Percentiles rank a stretch among this genome's conserved stretches.
Evolutionary conservation across 2,888 invertebrate species (phyloP).

Genomic region (Nudaria mundana): DNA sequence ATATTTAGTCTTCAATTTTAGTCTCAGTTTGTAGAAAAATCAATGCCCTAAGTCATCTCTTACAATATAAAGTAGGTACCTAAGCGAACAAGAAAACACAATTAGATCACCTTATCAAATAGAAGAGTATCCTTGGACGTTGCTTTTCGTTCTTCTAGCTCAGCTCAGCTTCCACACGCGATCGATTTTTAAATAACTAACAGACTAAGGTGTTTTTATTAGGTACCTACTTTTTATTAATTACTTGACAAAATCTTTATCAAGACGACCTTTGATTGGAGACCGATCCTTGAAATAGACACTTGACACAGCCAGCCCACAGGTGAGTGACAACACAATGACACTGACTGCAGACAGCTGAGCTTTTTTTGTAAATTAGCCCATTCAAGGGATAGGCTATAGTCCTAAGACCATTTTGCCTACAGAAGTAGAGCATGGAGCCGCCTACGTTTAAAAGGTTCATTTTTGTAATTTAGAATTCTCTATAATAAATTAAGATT

Average conservation of each 20-base stretch:
- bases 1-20: too few species aligned
- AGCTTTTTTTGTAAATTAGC: too few species aligned
- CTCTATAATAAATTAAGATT: too few species aligned
- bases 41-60: constrained; percentile 43
- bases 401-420: too few species aligned
- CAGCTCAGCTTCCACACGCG: constrained; percentile 33
- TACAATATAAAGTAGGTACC: constrained; percentile 14
- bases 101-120: constrained; percentile 25
- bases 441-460: too few species aligned
- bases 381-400: too few species aligned
- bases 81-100: constrained; percentile 12
- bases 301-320: constrained; percentile 15
- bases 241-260: constrained; percentile 22
- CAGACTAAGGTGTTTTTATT: constrained; percentile 29
- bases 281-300: constrained; percentile 19
- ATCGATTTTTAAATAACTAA: constrained; percentile 41
- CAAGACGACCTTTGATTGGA: constrained; percentile 24
- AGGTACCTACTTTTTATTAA: neutral
- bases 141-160: too few species aligned
- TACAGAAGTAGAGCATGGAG: too few species aligned
- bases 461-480: too few species aligned
- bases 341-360: too few species aligned
- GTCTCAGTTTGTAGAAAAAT: constrained; percentile 58
- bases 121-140: constrained; percentile 44
- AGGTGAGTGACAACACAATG: neutral